Evolutionary conservation across 2,113 vertebrate species (phyloP).

Genomic region (Holacanthus passer): DNA sequence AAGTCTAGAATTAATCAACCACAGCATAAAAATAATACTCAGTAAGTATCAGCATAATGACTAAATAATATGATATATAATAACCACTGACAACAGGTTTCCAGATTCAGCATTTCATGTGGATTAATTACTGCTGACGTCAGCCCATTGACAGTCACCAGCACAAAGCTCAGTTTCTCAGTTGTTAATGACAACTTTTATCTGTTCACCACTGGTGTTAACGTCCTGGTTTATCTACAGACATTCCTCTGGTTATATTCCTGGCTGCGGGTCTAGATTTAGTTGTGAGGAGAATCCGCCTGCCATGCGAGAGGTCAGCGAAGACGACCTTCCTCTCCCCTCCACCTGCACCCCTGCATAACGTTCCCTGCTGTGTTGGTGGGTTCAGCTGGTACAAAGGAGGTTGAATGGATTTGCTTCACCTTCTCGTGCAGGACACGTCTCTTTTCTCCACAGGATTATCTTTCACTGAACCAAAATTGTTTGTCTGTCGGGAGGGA

Average conservation of each 20-base stretch:
- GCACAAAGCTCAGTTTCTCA: not conserved
- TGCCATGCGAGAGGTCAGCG: not conserved
- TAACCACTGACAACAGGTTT: not conserved
- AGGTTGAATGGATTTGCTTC: not conserved
- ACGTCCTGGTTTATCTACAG: not conserved
- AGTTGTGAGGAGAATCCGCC: not conserved
- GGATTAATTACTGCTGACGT: not conserved
- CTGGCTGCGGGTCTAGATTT: not conserved
- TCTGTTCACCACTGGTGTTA: not conserved
- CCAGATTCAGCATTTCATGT: not conserved
- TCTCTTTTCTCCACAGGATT: not conserved
- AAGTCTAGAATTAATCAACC: too few relatives aligned
- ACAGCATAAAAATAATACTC: too few relatives aligned
- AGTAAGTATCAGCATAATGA: not conserved
- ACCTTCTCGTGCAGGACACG: not conserved
- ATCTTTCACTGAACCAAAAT: not conserved
- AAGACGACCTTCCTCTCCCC: not conserved
- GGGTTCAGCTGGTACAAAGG: not conserved
- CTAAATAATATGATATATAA: too few relatives aligned
- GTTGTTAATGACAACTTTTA: not conserved
- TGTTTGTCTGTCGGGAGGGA: constrained; percentile 3
- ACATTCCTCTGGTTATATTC: not conserved
- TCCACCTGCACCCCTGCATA: not conserved
- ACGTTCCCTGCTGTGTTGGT: not conserved
- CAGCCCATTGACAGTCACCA: too few relatives aligned